Evolutionary conservation across 2,113 vertebrate genomes (phyloP).

Genomic region (Coregonus clupeaformis): DNA sequence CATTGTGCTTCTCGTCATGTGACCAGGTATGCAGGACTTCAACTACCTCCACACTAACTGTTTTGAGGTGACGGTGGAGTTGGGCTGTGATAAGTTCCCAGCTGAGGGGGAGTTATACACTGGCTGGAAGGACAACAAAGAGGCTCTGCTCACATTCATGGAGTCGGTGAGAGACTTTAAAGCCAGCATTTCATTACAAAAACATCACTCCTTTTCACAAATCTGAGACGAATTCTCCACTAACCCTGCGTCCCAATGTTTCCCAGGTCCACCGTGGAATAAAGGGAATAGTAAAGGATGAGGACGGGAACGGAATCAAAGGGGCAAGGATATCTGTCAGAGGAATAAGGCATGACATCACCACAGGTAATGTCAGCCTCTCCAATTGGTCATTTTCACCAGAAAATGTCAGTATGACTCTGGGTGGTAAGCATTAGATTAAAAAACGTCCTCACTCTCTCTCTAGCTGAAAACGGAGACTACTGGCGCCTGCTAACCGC

Average conservation of each 20-base stretch:
- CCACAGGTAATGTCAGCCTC: slow-evolving; percentile 73
- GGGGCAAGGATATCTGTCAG: slow-evolving; percentile 86
- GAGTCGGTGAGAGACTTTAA: slow-evolving; percentile 76
- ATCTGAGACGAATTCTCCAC: neutral
- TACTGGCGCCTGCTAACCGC: slow-evolving; percentile 90
- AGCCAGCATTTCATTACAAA: neutral
- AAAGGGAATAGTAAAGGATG: slow-evolving; percentile 89
- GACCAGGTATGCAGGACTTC: slow-evolving; percentile 94
- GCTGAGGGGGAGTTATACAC: slow-evolving; percentile 83
- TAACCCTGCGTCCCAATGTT: neutral
- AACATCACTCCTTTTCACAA: neutral
- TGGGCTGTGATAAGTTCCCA: slow-evolving; percentile 93
- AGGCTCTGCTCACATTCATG: slow-evolving; percentile 86
- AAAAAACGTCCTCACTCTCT: neutral
- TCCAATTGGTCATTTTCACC: neutral
- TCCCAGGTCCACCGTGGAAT: slow-evolving; percentile 88
- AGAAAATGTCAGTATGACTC: too few species aligned
- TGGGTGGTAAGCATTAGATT: too few species aligned
- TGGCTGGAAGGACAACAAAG: slow-evolving; percentile 89
- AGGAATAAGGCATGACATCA: slow-evolving; percentile 87
- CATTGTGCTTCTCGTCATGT: slow-evolving; percentile 4
- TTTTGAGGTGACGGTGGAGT: slow-evolving; percentile 91
- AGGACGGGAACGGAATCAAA: slow-evolving; percentile 83
- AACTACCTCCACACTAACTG: slow-evolving; percentile 98
- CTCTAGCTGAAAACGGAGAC: slow-evolving; percentile 84